phyloP scores from a whole-genome alignment of 2,888 invertebrate genomes.

The Pyrochroa serraticornis region DNA sequence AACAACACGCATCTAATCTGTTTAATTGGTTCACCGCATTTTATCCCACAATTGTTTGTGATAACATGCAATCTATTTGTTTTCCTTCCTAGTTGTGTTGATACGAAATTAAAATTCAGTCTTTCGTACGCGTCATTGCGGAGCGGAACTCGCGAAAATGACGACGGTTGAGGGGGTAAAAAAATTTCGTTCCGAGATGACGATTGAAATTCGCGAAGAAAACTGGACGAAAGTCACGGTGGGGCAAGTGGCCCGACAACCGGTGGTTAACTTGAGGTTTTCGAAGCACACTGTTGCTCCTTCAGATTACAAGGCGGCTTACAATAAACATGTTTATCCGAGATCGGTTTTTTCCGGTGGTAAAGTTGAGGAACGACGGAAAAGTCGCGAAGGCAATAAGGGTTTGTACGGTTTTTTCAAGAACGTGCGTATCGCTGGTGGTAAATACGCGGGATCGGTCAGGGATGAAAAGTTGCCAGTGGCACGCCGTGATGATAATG shows the following conservation, averaged over 20 bases:
- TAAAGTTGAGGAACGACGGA: not conserved
- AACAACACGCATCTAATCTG: no score
- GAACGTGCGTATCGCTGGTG: not conserved
- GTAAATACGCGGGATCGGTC: not conserved
- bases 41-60: no score
- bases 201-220: conserved; percentile 13
- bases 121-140: no score
- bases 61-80: no score
- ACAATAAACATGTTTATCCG: conserved; percentile 32
- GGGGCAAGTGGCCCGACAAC: conserved; percentile 5
- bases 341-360: conserved; percentile 26
- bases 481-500: not conserved
- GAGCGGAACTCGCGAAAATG: no score
- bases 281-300: conserved; percentile 40
- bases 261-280: conserved; percentile 30
- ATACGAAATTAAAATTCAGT: no score
- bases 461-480: not conserved
- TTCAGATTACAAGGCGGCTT: conserved; percentile 36
- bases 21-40: no score
- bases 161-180: no score
- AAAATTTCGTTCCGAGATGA: not conserved
- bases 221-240: conserved; percentile 6
- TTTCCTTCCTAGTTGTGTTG: no score
- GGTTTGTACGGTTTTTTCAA: not conserved
- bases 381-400: not conserved